Evolutionary conservation across 2,888 invertebrate genomes (phyloP), one percentile per base, ranked within the genome.

Genomic region (Corythucha ciliata): DNA sequence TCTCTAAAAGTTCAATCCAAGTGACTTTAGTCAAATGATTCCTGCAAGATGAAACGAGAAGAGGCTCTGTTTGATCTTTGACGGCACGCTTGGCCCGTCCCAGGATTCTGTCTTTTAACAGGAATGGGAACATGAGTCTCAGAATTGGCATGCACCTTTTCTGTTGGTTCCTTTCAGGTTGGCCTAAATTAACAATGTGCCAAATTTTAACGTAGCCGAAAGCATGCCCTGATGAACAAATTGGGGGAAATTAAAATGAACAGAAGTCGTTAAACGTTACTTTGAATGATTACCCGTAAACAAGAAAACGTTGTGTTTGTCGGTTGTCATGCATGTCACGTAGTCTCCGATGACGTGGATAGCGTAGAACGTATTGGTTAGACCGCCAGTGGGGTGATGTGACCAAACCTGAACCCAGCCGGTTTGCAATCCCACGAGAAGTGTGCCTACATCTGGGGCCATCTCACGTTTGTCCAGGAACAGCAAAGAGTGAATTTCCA

Each of bases 351-450:
- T 52, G 18, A 58, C 57, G 50, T 68, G 65, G 1, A 65, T 61
- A 3, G 67, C 69, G 44, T 62, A 63, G 59, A 70, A 71, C 50
- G 66, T 65, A 4, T 66, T 68, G 1, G 68, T 57, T 3, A 55
- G 14, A 6, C 83, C 83, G 10, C 83, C 84, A 10, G 74, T 75
- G 32, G 79, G 74, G 67, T 86, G 83, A 66, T 86, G 82, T 16
- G 86, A 86, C 83, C 88, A 90, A 20, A 81, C 75, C 69, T 89
- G 83, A 55, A 86, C 72, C 52, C 74, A 70, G 0, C 89, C 89
- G 58, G 82, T 83, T 63, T 83, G 83, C 56, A 88, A 68, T 0
- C 83, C 74, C 1, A 87, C 73, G 46, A 87, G 66, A 10, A 89
- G 68, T 1, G 80, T 79, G 8, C 83, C 88, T 32, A 73, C 69